A percentile compares a stretch with the other conserved stretches of the same genome.
Conservation (phyloP, 2,113 vertebrate genomes). For the Aplodontia rufa region DNA sequence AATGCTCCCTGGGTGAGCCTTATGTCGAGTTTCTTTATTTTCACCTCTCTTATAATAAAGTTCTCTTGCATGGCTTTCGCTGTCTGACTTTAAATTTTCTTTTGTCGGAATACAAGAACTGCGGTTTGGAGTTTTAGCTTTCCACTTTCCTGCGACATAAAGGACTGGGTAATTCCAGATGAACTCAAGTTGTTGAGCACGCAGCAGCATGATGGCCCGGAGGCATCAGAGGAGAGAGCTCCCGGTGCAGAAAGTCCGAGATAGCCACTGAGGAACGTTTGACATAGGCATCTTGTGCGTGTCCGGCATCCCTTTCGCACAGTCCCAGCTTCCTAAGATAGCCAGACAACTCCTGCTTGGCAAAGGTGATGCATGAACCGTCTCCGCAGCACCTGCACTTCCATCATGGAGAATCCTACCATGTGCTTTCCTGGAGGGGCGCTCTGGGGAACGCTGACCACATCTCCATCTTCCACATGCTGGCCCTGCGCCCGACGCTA, state of each 20-base stretch:
- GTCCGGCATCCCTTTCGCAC: background rate
- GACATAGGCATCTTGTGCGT: background rate
- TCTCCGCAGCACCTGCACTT: background rate
- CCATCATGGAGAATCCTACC: background rate
- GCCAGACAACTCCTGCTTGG: background rate
- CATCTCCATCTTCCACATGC: background rate
- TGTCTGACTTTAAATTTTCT: too few species aligned
- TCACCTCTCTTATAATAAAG: too few species aligned
- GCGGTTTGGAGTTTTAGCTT: too few species aligned
- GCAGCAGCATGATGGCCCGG: too few species aligned
- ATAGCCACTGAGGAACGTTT: background rate
- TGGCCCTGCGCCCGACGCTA: rapidly evolving
- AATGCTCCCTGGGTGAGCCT: too few species aligned
- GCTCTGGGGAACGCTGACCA: too few species aligned
- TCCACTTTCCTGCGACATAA: too few species aligned
- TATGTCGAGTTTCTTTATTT: too few species aligned
- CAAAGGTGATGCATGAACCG: background rate
- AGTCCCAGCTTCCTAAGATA: background rate
- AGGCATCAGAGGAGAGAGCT: background rate
- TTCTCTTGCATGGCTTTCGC: too few species aligned
- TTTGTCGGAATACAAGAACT: too few species aligned
- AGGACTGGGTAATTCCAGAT: background rate
- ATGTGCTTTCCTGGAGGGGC: background rate
- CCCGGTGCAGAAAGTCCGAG: background rate
- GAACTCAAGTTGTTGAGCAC: too few species aligned